phyloP scores from a whole-genome alignment of 2,797 vertebrate genomes.

The Rhadinocentrus ornatus region DNA sequence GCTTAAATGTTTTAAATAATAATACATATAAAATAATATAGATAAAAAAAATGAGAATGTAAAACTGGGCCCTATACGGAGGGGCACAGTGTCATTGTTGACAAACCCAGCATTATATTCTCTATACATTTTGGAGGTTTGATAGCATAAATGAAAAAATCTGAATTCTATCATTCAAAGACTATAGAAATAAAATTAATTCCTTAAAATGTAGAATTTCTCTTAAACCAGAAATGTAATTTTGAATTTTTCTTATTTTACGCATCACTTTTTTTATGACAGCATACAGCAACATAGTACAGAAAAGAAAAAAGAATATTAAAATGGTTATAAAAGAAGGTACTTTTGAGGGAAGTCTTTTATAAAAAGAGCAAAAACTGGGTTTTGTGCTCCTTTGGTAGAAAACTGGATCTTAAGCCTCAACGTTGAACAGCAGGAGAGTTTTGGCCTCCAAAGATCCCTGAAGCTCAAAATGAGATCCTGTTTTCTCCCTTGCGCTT shows the following conservation, averaged over 20 bases:
- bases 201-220: constrained; percentile 24
- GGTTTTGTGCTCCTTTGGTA: constrained; percentile 82
- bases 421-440: constrained; percentile 48
- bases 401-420: constrained; percentile 65
- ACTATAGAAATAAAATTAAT: constrained; percentile 36
- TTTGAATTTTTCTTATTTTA: constrained; percentile 34
- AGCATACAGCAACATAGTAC: constrained; percentile 56
- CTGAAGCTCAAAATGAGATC: constrained; percentile 40
- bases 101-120: constrained; percentile 27
- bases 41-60: background rate
- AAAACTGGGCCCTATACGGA: constrained; percentile 22
- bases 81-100: constrained; percentile 58
- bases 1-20: background rate
- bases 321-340: constrained; percentile 78
- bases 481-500: constrained; percentile 45
- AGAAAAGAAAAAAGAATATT: constrained; percentile 56
- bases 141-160: constrained; percentile 34
- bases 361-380: constrained; percentile 68
- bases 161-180: constrained; percentile 22
- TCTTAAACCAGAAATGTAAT: background rate
- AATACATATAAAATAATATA: constrained; percentile 1
- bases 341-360: constrained; percentile 71
- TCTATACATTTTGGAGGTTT: constrained; percentile 17
- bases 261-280: constrained; percentile 33
- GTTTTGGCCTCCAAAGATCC: constrained; percentile 46